These are phyloP conservation scores for Atherinosoma microstoma DNA, from an alignment of 2,797 vertebrate genomes.

Conservation along the genomic window DNA sequence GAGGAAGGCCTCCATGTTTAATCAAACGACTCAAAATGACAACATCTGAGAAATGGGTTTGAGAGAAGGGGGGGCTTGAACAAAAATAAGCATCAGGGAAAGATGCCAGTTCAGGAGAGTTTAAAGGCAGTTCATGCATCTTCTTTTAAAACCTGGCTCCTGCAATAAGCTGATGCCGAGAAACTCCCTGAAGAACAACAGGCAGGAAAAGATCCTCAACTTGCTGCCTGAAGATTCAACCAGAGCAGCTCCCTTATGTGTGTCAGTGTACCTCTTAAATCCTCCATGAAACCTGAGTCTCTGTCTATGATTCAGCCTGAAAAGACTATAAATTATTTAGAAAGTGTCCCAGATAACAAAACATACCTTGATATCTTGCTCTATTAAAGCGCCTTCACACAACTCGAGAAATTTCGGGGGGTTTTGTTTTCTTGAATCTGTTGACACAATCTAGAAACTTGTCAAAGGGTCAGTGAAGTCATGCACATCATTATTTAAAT, in stretches of 20 bases:
- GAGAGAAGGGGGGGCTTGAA: neutral
- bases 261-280: conserved; percentile 38
- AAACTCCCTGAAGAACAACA: conserved; percentile 28
- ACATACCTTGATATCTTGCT: conserved; percentile 13
- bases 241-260: conserved; percentile 16
- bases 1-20: neutral
- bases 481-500: conserved; percentile 36
- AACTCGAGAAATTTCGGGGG: conserved; percentile 3
- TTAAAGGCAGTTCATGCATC: conserved; percentile 39
- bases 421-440: conserved; percentile 1
- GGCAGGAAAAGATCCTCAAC: conserved; percentile 15
- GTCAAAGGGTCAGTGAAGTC: neutral
- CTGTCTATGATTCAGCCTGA: conserved; percentile 3
- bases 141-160: conserved; percentile 36
- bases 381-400: neutral
- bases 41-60: conserved; percentile 16
- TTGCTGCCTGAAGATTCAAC: conserved; percentile 24
- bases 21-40: neutral
- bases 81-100: conserved; percentile 43
- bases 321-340: conserved; percentile 30
- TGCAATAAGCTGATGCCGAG: conserved; percentile 33
- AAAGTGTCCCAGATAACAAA: conserved; percentile 26
- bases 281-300: conserved; percentile 22
- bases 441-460: conserved; percentile 31
- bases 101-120: conserved; percentile 39